Conservation (phyloP, 2,797 vertebrate species). For the Enteromius radiatus region DNA sequence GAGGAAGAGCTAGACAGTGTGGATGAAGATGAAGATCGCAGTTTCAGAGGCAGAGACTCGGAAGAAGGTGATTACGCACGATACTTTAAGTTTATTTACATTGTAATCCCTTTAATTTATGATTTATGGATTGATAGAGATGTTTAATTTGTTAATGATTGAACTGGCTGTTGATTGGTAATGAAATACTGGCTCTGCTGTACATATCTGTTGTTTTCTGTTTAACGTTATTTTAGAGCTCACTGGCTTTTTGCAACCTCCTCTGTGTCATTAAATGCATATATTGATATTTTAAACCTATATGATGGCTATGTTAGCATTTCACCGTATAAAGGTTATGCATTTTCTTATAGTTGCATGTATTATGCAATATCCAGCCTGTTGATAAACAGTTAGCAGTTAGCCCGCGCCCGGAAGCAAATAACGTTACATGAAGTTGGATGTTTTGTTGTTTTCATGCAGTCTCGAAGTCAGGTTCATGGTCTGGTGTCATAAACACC, state of each 20-base stretch:
- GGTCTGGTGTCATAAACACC: neutral
- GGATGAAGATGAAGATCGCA: constrained; percentile 94
- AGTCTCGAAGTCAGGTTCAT: too few relatives aligned
- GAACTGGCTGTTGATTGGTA: neutral
- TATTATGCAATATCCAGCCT: neutral
- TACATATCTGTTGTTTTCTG: neutral
- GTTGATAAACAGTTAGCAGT: constrained; percentile 34
- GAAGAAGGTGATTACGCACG: constrained; percentile 84
- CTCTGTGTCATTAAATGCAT: neutral
- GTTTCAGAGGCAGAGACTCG: constrained; percentile 92
- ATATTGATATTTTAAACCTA: neutral
- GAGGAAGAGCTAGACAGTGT: constrained; percentile 94
- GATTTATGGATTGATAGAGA: neutral
- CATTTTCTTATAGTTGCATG: neutral
- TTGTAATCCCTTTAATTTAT: neutral
- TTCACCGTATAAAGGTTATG: neutral
- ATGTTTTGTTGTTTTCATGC: neutral
- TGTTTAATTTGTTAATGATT: neutral
- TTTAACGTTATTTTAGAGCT: neutral
- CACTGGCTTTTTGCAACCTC: neutral
- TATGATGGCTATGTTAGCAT: neutral
- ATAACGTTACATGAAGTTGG: neutral
- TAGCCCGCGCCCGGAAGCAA: constrained; percentile 21
- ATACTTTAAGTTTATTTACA: neutral
- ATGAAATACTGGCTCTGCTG: neutral